Percentiles rank a stretch among this genome's conserved stretches.
These are phyloP conservation scores for Bubalus kerabau DNA, from an alignment of 2,113 vertebrate species.

Conservation along the genomic window DNA sequence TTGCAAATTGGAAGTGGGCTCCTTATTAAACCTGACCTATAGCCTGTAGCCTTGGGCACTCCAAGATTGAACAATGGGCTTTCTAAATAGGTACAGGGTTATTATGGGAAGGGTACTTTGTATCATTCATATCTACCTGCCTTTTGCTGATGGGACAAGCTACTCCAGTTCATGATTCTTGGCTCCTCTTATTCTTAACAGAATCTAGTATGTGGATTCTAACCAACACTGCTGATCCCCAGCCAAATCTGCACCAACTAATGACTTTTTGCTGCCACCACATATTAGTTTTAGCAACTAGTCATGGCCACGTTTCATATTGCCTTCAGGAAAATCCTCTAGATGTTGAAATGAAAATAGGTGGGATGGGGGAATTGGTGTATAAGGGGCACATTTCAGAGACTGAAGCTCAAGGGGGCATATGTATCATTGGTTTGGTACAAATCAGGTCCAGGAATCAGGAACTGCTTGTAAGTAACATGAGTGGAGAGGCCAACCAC, in stretches of 20 bases:
- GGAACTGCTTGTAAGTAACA: not conserved
- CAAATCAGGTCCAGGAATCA: not conserved
- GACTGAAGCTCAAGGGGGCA: not conserved
- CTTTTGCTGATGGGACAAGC: conserved; percentile 23
- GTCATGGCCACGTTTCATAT: conserved; percentile 18
- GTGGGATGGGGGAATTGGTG: not conserved
- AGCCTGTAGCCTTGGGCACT: conserved; percentile 20
- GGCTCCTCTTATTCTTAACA: conserved; percentile 35
- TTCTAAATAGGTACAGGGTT: conserved; percentile 51
- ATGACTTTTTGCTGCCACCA: conserved; percentile 61
- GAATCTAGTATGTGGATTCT: conserved; percentile 34
- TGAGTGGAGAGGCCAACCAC: not conserved
- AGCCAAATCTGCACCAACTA: conserved; percentile 58
- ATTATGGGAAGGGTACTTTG: conserved; percentile 30
- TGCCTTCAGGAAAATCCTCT: conserved; percentile 59
- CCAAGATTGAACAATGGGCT: conserved; percentile 30
- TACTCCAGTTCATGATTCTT: conserved; percentile 16
- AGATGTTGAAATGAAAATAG: conserved; percentile 63
- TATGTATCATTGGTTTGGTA: not conserved
- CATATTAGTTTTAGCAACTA: conserved; percentile 45
- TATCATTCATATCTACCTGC: not conserved
- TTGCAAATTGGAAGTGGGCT: conserved; percentile 28
- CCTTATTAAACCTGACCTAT: conserved; percentile 40
- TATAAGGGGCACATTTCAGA: conserved; percentile 8
- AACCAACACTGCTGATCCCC: conserved; percentile 29